Evolutionary conservation across 1,140 invertebrate genomes (phyloP).

Genomic region (Drosophila grimshawi): DNA sequence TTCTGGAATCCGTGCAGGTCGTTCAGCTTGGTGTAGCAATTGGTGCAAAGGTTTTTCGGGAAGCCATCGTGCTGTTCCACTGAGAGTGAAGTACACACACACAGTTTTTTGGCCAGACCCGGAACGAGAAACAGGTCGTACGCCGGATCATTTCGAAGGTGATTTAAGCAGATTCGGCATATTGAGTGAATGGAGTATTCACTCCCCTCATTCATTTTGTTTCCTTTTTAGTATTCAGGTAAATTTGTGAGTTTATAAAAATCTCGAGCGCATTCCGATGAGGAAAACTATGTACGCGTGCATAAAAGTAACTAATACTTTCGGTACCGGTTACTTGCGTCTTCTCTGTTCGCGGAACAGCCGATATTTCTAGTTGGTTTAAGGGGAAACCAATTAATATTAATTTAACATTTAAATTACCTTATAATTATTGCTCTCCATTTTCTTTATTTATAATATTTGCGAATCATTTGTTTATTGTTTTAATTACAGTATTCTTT

Average conservation of each 20-base stretch:
- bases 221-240: constrained; percentile 16
- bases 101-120: constrained; percentile 75
- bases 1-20: constrained; percentile 78
- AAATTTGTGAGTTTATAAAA: constrained; percentile 38
- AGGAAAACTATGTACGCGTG: constrained; percentile 52
- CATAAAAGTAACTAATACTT: constrained; percentile 37
- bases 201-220: constrained; percentile 67
- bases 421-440: too few relatives aligned
- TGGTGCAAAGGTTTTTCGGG: constrained; percentile 74
- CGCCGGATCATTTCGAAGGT: constrained; percentile 57
- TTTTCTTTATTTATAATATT: too few relatives aligned
- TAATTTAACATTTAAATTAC: too few relatives aligned
- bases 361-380: too few relatives aligned
- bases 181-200: constrained; percentile 76
- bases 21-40: constrained; percentile 70
- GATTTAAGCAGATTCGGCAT: constrained; percentile 75
- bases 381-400: too few relatives aligned
- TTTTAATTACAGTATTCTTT: too few relatives aligned
- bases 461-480: too few relatives aligned
- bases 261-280: constrained; percentile 45
- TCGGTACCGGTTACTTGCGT: constrained; percentile 9
- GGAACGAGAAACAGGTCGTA: constrained; percentile 76
- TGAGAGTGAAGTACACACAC: constrained; percentile 72
- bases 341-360: too few relatives aligned
- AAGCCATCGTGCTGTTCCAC: constrained; percentile 78